Base-by-base conservation (phyloP, 2,113 vertebrate species). In the Verasper variegatus region DNA sequence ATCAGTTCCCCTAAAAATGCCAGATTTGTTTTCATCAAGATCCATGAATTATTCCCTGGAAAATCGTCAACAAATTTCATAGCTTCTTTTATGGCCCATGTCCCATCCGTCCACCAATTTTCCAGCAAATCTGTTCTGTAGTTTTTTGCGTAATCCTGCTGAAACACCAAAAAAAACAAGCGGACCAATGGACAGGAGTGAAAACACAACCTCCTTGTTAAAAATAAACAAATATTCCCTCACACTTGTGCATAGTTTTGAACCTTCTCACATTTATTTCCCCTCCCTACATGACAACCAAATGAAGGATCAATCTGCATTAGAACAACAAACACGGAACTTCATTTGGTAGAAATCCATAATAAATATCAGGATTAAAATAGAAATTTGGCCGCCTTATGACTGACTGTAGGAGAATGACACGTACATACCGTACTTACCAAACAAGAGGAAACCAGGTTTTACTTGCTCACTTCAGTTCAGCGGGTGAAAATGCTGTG, bases 301-400 rank as follows among this genome's bases (percentile, higher is more conserved):
- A 31, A 31, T 31, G 31, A 31, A 31, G 6, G 31, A 31, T 31
- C 31, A 31, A 31, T 31, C 31, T 31, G 31, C 31, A 31, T 31
- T 6, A 31, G 31, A 31, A 31, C 5, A 24, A 24, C 31, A 31
- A 31, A 7, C 31, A 7, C 7, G 31, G 31, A 31, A 31, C 31
- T 31, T 31, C 27, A 31, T 31, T 31, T 31, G 31, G 31, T 31
- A 45, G 11, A 54, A 54, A 54, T 54, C 11, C 58, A 60, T 0
- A 40, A 45, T 18, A 59, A 65, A 52, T 40, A 71, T 71, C 11
- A 71, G n/a, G 49, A 40, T 52, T 8, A 63, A 83, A 72, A 64
- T 64, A 20, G 59, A 83, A 76, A 64, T 64, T 18, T 57, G 58
- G 62, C 13, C 10, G 23, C 23, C 24, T 58, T 45, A 10, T 82